Conservation (phyloP, 2,888 invertebrate species). For the Clanis bilineata region DNA sequence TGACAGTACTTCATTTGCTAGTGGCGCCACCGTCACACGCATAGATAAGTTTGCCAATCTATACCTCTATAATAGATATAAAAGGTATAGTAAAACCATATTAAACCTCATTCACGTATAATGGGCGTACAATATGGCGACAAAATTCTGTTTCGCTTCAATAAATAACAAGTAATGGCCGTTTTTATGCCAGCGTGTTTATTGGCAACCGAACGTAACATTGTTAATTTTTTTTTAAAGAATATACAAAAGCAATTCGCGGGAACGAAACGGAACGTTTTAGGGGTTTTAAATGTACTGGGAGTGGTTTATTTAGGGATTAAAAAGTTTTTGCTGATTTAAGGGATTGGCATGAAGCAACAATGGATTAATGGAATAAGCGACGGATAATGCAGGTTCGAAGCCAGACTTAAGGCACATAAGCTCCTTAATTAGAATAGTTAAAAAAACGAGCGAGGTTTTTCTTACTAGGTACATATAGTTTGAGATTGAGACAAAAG, state of each 20-base stretch:
- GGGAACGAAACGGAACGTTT: not conserved
- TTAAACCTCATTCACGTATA: not conserved
- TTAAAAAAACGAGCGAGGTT: too few relatives aligned
- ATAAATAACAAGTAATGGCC: constrained; percentile 2
- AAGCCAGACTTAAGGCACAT: too few relatives aligned
- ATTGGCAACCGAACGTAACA: constrained; percentile 3
- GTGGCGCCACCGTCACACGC: too few relatives aligned
- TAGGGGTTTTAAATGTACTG: not conserved
- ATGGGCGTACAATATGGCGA: constrained; percentile 6
- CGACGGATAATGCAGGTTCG: too few relatives aligned
- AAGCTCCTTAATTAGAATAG: too few relatives aligned
- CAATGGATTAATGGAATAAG: too few relatives aligned
- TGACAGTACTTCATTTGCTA: too few relatives aligned
- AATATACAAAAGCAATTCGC: not conserved
- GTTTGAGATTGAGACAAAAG: too few relatives aligned
- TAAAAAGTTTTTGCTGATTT: not conserved
- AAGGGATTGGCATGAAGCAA: too few relatives aligned
- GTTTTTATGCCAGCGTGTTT: constrained; percentile 3
- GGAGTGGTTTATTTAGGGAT: not conserved
- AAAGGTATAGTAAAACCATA: not conserved
- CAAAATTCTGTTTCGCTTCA: constrained; percentile 1
- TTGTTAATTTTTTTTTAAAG: not conserved
- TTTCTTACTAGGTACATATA: too few relatives aligned
- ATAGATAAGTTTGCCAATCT: too few relatives aligned
- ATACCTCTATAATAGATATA: too few relatives aligned